These are phyloP conservation scores for Heterotilapia buettikoferi DNA, from an alignment of 2,113 vertebrate genomes.

Conservation along the genomic window DNA sequence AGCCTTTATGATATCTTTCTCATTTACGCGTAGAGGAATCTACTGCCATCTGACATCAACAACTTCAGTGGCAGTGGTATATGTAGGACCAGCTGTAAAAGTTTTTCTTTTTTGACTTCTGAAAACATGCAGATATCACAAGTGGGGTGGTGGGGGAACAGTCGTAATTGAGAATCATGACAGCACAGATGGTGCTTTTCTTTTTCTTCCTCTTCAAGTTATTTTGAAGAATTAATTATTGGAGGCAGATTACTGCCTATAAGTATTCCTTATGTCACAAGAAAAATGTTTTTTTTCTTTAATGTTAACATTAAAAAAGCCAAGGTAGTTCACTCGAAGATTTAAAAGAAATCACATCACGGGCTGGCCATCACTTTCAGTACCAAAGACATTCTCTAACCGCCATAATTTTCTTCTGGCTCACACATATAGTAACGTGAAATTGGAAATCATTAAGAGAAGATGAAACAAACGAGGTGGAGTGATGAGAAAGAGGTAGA, in stretches of 20 bases:
- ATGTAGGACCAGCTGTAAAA: not conserved
- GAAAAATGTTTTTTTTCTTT: not conserved
- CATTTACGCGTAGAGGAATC: not conserved
- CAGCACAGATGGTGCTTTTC: constrained; percentile 43
- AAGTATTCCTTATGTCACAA: constrained; percentile 39
- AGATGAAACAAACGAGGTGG: not conserved
- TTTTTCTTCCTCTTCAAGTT: constrained; percentile 17
- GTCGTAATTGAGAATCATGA: constrained; percentile 25
- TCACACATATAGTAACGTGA: not conserved
- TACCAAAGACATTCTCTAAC: not conserved
- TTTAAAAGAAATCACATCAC: not conserved
- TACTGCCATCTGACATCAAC: not conserved
- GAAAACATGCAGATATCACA: not conserved
- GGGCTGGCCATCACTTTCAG: not conserved
- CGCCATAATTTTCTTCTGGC: not conserved
- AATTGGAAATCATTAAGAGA: not conserved
- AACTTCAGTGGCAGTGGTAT: not conserved
- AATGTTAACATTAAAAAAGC: constrained; percentile 8
- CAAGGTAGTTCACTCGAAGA: not conserved
- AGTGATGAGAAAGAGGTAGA: not conserved
- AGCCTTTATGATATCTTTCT: not conserved
- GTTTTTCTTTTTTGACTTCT: not conserved
- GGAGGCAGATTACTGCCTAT: constrained; percentile 22
- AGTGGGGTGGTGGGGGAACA: not conserved
- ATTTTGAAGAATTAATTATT: constrained; percentile 36